These are phyloP conservation scores for Aphelenchoides avenae DNA, from an alignment of 1,140 invertebrate genomes.

Conservation along the genomic window DNA sequence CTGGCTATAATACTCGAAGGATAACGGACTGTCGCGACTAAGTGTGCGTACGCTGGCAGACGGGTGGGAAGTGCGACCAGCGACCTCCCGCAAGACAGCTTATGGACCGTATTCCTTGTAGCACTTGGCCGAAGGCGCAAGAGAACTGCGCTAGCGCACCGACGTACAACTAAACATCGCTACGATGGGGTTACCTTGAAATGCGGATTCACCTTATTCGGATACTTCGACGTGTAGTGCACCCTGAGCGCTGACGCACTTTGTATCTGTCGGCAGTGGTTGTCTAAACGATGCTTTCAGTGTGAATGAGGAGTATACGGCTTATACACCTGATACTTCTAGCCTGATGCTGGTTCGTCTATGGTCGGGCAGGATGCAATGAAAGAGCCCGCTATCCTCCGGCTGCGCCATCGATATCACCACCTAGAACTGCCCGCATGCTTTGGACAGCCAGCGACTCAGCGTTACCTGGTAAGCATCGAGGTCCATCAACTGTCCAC, in stretches of 20 bases:
- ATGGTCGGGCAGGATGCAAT: conserved; percentile 39
- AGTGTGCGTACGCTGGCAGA: conserved; percentile 18
- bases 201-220: too few relatives aligned
- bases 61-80: conserved; percentile 41
- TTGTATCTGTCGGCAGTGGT: conserved; percentile 42
- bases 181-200: too few relatives aligned
- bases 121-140: conserved; percentile 27
- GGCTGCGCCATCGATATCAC: conserved; percentile 34
- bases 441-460: conserved; percentile 11
- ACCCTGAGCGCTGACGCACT: conserved; percentile 26
- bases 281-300: too few relatives aligned
- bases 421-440: conserved; percentile 22
- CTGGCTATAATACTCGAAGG: conserved; percentile 18
- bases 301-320: conserved; percentile 6
- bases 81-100: conserved; percentile 40
- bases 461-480: conserved; percentile 40
- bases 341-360: conserved; percentile 28
- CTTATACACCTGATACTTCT: conserved; percentile 24
- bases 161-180: too few relatives aligned
- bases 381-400: conserved; percentile 41
- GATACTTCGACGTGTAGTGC: conserved; percentile 32
- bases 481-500: conserved; percentile 22
- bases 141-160: conserved; percentile 39
- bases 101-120: conserved; percentile 31
- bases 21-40: not conserved